Evolutionary conservation across 2,888 invertebrate species (phyloP).

Genomic region (Caenorhabditis sp.): DNA sequence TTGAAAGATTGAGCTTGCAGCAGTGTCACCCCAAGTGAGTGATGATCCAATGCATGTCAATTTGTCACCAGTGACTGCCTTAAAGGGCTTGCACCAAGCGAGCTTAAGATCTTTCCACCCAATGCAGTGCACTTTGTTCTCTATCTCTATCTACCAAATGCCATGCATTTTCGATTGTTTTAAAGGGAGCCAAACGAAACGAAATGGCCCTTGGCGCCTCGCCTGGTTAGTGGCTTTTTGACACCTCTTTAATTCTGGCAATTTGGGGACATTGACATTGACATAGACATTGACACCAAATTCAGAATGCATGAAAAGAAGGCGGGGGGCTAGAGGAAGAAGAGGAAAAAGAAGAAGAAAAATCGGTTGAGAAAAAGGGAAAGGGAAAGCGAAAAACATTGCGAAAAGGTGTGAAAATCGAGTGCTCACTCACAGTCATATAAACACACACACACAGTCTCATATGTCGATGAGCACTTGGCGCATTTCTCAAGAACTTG

Average conservation of each 20-base stretch:
- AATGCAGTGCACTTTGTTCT: conserved; percentile 58
- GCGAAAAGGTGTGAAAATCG: conserved; percentile 50
- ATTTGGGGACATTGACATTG: too few relatives aligned
- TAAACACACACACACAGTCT: conserved; percentile 58
- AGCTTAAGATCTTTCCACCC: conserved; percentile 32
- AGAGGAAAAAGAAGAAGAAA: too few relatives aligned
- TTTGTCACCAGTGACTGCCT: conserved; percentile 51
- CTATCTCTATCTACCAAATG: neutral
- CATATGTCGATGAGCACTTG: conserved; percentile 63
- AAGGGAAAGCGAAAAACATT: conserved; percentile 23
- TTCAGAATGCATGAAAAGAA: conserved; percentile 51
- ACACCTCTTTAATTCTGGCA: too few relatives aligned
- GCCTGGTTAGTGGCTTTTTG: too few relatives aligned
- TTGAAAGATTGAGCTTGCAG: too few relatives aligned
- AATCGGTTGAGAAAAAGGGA: too few relatives aligned
- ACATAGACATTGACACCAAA: too few relatives aligned
- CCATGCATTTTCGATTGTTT: conserved; percentile 47
- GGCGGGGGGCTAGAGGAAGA: too few relatives aligned
- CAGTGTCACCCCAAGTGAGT: conserved; percentile 50
- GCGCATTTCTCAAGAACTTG: conserved; percentile 66
- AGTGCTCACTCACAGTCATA: conserved; percentile 48
- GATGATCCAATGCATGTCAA: conserved; percentile 64
- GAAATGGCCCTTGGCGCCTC: too few relatives aligned
- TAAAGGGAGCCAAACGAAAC: neutral
- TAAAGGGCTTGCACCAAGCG: too few relatives aligned